Evolutionary conservation across 2,888 invertebrate species (phyloP).

Genomic region (Cheilosia impressa): DNA sequence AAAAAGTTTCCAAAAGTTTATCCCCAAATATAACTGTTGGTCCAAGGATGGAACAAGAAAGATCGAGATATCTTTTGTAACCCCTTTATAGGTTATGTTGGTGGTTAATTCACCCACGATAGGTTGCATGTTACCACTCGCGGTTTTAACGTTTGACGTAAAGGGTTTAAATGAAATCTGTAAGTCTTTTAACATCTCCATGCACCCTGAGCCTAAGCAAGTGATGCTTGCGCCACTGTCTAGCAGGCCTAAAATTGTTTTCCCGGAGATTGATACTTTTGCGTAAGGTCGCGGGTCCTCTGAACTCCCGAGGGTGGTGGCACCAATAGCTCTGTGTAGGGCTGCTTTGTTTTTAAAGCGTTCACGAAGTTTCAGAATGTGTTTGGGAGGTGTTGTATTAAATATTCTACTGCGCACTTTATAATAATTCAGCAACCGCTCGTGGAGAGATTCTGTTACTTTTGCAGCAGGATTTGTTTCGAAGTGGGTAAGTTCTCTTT

Average conservation of each 20-base stretch:
- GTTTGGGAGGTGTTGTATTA: background rate
- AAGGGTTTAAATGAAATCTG: background rate
- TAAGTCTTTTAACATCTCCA: background rate
- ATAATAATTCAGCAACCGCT: background rate
- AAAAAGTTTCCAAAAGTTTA: slow-evolving; percentile 23
- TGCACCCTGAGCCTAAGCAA: background rate
- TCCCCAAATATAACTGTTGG: slow-evolving; percentile 15
- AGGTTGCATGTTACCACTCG: background rate
- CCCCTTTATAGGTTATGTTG: background rate
- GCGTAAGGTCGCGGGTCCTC: slow-evolving; percentile 7
- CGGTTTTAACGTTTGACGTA: background rate
- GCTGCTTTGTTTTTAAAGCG: background rate
- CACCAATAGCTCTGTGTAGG: background rate
- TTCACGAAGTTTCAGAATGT: background rate
- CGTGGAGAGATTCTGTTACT: background rate
- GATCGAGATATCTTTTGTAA: background rate
- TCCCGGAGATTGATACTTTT: background rate
- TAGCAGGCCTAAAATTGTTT: background rate
- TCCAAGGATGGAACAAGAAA: background rate
- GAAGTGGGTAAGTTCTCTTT: no score
- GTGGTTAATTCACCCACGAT: background rate
- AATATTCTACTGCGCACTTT: background rate
- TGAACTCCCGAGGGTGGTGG: background rate
- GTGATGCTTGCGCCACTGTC: no score
- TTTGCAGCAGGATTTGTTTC: background rate